These are phyloP conservation scores for Fragum sueziense DNA, from an alignment of 2,888 invertebrate species.

Conservation along the genomic window DNA sequence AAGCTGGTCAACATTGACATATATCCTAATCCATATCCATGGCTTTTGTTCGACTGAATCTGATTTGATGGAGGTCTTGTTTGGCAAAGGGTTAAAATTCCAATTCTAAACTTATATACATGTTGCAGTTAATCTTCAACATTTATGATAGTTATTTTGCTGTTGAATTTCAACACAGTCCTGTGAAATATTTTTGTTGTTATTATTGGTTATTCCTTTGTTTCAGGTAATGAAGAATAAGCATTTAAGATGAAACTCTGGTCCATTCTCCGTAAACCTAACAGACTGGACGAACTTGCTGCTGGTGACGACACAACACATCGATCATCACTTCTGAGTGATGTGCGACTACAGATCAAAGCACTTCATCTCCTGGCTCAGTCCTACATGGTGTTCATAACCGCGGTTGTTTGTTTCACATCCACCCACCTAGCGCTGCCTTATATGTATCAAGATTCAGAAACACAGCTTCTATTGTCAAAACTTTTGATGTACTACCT, in stretches of 20 bases:
- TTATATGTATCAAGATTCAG: constrained; percentile 49
- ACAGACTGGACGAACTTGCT: constrained; percentile 45
- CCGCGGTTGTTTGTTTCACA: constrained; percentile 52
- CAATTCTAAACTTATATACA: too few species aligned
- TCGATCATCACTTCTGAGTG: constrained; percentile 17
- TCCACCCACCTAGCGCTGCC: constrained; percentile 66
- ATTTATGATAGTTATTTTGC: too few species aligned
- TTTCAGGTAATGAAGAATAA: too few species aligned
- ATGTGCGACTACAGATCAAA: constrained; percentile 36
- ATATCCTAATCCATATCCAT: too few species aligned
- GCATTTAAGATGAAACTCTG: constrained; percentile 30
- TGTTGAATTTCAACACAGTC: too few species aligned
- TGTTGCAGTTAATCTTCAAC: too few species aligned
- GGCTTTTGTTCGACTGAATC: too few species aligned
- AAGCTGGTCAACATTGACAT: too few species aligned
- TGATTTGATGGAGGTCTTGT: too few species aligned
- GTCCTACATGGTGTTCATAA: constrained; percentile 62
- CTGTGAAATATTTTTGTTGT: too few species aligned
- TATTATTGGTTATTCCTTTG: not conserved
- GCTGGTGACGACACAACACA: constrained; percentile 24
- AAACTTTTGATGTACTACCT: constrained; percentile 61
- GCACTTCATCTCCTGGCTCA: constrained; percentile 64
- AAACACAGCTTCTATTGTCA: constrained; percentile 37
- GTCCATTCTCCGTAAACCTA: constrained; percentile 48
- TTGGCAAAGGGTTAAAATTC: too few species aligned